phyloP scores from a whole-genome alignment of 2,113 vertebrate species.

The Mungos mungo region DNA sequence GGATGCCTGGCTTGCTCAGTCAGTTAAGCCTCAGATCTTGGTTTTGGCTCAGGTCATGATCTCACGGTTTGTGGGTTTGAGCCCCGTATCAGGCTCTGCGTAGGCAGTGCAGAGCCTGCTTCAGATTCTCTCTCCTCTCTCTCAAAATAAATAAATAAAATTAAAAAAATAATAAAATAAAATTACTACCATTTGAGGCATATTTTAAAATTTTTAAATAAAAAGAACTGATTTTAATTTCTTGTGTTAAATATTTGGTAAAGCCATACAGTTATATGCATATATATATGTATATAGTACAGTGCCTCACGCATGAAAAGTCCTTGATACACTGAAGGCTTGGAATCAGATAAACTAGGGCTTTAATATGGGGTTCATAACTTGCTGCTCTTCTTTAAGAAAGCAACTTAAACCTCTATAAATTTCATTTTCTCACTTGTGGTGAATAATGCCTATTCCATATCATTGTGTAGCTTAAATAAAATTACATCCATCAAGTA shows the following conservation, averaged over 20 bases:
- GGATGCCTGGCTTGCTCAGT: too few species aligned
- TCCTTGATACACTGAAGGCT: neutral
- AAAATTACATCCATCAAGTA: neutral
- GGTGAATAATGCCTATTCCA: constrained; percentile 1
- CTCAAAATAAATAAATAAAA: too few species aligned
- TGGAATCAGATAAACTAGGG: neutral
- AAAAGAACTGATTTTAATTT: neutral
- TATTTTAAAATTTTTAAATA: neutral
- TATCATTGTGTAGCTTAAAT: neutral
- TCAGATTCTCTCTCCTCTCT: too few species aligned
- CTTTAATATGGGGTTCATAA: neutral
- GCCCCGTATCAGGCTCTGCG: too few species aligned
- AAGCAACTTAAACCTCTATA: neutral
- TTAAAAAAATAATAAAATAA: too few species aligned
- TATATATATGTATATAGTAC: neutral
- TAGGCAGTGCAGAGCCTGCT: too few species aligned
- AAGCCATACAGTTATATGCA: neutral
- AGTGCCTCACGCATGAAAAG: neutral
- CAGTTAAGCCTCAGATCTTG: too few species aligned
- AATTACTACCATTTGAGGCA: too few species aligned
- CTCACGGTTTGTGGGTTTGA: too few species aligned
- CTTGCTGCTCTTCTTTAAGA: neutral
- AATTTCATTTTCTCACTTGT: neutral
- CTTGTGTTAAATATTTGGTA: neutral
- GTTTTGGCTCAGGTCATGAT: too few species aligned